Conservation (phyloP, 2,888 invertebrate genomes). For the Mythimna loreyi region DNA sequence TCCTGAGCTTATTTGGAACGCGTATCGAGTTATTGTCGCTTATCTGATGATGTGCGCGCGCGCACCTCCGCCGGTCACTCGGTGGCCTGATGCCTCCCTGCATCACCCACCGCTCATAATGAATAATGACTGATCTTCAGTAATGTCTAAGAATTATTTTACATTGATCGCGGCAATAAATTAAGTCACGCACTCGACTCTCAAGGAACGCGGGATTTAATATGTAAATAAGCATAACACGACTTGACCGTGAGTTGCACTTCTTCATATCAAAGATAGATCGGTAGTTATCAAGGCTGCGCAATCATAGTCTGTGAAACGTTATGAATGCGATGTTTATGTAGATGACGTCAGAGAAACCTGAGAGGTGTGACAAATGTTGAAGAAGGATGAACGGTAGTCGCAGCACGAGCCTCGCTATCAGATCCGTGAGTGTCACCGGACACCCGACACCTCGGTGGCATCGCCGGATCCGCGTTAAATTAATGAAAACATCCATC, state of each 20-base stretch:
- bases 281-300: slow-evolving; percentile 55
- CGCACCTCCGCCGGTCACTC: slow-evolving; percentile 55
- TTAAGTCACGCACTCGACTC: slow-evolving; percentile 85
- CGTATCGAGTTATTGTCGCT: slow-evolving; percentile 87
- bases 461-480: slow-evolving; percentile 84
- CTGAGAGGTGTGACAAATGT: slow-evolving; percentile 61
- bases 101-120: slow-evolving; percentile 60
- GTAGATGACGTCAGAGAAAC: slow-evolving; percentile 62
- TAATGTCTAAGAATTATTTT: slow-evolving; percentile 84
- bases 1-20: slow-evolving; percentile 86
- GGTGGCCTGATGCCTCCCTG: slow-evolving; percentile 41
- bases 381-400: slow-evolving; percentile 77
- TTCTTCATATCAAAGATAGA: slow-evolving; percentile 70
- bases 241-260: slow-evolving; percentile 78
- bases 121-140: slow-evolving; percentile 83
- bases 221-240: slow-evolving; percentile 79
- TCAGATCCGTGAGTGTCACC: slow-evolving; percentile 82
- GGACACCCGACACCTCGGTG: slow-evolving; percentile 85
- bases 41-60: slow-evolving; percentile 85
- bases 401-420: slow-evolving; percentile 80
- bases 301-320: slow-evolving; percentile 36
- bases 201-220: slow-evolving; percentile 81
- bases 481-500: slow-evolving; percentile 91
- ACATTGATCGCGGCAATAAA: slow-evolving; percentile 84
- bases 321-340: slow-evolving; percentile 40